Conservation (phyloP, 2,888 invertebrate species). For the Apeira syringaria region DNA sequence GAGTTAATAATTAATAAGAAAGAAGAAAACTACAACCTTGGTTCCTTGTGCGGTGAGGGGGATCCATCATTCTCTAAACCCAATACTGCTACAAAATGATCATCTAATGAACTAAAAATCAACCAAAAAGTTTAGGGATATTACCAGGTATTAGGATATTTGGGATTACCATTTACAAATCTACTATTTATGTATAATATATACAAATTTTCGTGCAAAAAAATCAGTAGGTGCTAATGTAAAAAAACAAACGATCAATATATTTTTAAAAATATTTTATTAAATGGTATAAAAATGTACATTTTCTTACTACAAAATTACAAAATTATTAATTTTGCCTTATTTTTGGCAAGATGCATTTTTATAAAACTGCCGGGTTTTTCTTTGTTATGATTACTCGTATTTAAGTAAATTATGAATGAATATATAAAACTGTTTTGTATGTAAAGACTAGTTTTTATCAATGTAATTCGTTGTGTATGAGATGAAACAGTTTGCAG, state of each 20-base stretch:
- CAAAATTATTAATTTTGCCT: conserved; percentile 44
- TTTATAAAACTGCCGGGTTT: conserved; percentile 35
- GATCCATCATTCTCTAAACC: conserved; percentile 40
- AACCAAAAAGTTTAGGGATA: conserved; percentile 9
- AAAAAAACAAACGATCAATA: conserved; percentile 51
- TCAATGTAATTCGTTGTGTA: conserved; percentile 3
- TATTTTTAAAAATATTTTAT: conserved; percentile 69
- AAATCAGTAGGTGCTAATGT: conserved; percentile 3
- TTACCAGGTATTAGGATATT: background rate
- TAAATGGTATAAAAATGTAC: conserved; percentile 78
- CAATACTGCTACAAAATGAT: conserved; percentile 36
- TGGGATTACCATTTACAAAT: conserved; percentile 3
- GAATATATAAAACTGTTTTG: background rate
- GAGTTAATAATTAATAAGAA: background rate
- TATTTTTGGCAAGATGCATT: conserved; percentile 26
- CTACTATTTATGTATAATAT: conserved; percentile 10
- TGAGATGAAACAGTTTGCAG: background rate
- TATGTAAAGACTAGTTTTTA: conserved; percentile 47
- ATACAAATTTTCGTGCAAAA: conserved; percentile 11
- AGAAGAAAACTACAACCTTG: conserved; percentile 52
- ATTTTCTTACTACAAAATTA: conserved; percentile 62
- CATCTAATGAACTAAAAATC: conserved; percentile 41
- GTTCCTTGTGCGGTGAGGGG: conserved; percentile 35
- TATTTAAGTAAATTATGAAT: conserved; percentile 4
- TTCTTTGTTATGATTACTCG: conserved; percentile 15